Base-by-base conservation (phyloP, 1,140 invertebrate genomes). In the Leptinotarsa undecemlineata region DNA sequence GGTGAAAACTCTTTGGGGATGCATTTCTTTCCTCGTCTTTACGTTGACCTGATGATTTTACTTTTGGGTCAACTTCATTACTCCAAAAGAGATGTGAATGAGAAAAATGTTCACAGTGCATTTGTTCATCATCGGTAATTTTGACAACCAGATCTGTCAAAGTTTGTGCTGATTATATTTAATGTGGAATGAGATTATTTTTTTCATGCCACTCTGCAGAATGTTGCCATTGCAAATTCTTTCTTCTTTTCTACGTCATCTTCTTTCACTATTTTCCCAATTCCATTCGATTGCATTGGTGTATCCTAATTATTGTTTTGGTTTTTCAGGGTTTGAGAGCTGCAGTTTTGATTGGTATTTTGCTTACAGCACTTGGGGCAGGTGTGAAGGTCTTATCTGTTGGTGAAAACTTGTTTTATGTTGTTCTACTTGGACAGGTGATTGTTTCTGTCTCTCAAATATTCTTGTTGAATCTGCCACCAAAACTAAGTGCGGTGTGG, bases 321-420 rank as follows among this genome's bases (percentile, higher is more conserved):
- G 19, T 51, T 66, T 76, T 79, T 84, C 69, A 85, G 86, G 83
- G 85, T 77, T 63, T 81, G 70, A 72, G 86, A 79, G 81, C 77
- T 8, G 80, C 83, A 8, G 84, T 86, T 15, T 14, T 87, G 4
- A 83, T 85, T 19, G 83, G 84, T 17, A 75, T 79, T 19, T 42
- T 87, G 6, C 81, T 82, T 23, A 82, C 82, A 20, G 89, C 88
- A 42, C 70, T 91, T 2, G 94, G 93, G 8, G 90, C 92, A 2
- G 93, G 91, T 90, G 87, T 96, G 63, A 96, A 95, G 87, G 85
- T 91, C 79, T 86, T 88, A 48, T 90, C 90, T 33, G 85, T 90
- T 2, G 73, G 83, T 5, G 88, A 88, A 20, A 86, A 90, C 75
- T 83, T 86, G 17, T 94, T 93, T 84, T 87, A 85, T 74, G 80